A percentile compares a stretch with the other conserved stretches of the same genome.
Evolutionary conservation across 2,888 invertebrate species (phyloP).

Genomic region (Drosophila prostipennis): DNA sequence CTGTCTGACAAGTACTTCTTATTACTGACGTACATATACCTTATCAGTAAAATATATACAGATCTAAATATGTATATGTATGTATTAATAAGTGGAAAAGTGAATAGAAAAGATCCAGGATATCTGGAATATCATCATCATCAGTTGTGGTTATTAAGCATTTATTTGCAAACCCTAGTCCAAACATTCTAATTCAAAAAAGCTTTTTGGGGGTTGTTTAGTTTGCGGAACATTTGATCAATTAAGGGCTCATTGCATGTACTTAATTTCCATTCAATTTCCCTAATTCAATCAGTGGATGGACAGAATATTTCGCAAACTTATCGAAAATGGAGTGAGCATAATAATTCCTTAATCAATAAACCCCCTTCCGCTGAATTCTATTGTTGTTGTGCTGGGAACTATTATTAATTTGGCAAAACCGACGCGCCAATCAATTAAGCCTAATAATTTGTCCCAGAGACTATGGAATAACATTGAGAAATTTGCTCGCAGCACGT

Average conservation of each 20-base stretch:
- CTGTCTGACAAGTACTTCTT: too few species aligned
- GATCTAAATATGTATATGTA: too few species aligned
- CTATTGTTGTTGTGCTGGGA: conserved; percentile 27
- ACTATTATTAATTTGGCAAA: conserved; percentile 36
- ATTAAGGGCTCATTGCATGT: background rate
- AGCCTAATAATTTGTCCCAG: conserved; percentile 47
- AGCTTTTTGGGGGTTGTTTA: background rate
- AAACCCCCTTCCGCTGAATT: background rate
- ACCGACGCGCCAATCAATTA: conserved; percentile 50
- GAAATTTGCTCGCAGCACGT: conserved; percentile 22
- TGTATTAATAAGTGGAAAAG: too few species aligned
- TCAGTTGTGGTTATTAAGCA: too few species aligned
- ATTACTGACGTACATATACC: too few species aligned
- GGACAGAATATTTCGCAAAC: conserved; percentile 1
- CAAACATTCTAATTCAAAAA: too few species aligned
- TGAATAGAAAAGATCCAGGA: too few species aligned
- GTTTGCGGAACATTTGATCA: background rate
- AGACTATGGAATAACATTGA: conserved; percentile 10
- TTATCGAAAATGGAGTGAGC: conserved; percentile 6
- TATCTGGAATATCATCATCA: too few species aligned
- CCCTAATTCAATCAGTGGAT: conserved; percentile 16
- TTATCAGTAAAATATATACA: too few species aligned
- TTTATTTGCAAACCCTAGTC: too few species aligned
- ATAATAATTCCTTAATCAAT: conserved; percentile 31
- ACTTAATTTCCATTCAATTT: conserved; percentile 19